A percentile compares a stretch with the other conserved stretches of the same genome.
These are phyloP conservation scores for Cotesia chilonis DNA, from an alignment of 1,140 invertebrate species.

Conservation along the genomic window DNA sequence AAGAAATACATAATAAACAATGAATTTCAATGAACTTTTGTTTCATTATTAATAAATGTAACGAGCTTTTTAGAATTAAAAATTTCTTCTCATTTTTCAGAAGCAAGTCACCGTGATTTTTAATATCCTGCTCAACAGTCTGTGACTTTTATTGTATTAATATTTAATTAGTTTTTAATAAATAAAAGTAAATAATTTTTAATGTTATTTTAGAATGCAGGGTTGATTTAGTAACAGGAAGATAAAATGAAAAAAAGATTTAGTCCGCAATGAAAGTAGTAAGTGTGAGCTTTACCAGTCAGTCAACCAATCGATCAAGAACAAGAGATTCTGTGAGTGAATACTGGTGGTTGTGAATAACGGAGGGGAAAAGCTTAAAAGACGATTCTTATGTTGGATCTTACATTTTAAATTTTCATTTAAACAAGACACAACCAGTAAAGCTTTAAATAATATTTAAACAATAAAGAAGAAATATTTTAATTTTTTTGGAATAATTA, in stretches of 20 bases:
- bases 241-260: conserved; percentile 43
- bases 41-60: neutral
- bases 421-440: conserved; percentile 8
- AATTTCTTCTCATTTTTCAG: too few relatives aligned
- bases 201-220: conserved; percentile 29
- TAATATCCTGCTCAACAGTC: conserved; percentile 26
- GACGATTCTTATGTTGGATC: conserved; percentile 36
- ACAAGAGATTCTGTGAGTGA: conserved; percentile 8
- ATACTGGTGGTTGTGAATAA: conserved; percentile 24
- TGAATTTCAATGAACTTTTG: neutral
- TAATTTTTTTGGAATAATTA: neutral
- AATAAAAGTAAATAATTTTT: conserved; percentile 37
- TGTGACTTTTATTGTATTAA: neutral
- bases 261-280: conserved; percentile 45
- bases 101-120: conserved; percentile 19
- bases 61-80: too few relatives aligned
- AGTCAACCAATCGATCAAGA: conserved; percentile 46
- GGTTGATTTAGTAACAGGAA: conserved; percentile 18
- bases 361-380: conserved; percentile 51
- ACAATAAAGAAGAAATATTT: neutral
- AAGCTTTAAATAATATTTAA: neutral
- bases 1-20: neutral
- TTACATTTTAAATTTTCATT: conserved; percentile 40
- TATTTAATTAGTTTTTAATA: conserved; percentile 2
- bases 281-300: conserved; percentile 26